Evolutionary conservation across 2,888 invertebrate species (phyloP), one percentile per base, ranked within the genome.

Genomic region (Caprella mutica): DNA sequence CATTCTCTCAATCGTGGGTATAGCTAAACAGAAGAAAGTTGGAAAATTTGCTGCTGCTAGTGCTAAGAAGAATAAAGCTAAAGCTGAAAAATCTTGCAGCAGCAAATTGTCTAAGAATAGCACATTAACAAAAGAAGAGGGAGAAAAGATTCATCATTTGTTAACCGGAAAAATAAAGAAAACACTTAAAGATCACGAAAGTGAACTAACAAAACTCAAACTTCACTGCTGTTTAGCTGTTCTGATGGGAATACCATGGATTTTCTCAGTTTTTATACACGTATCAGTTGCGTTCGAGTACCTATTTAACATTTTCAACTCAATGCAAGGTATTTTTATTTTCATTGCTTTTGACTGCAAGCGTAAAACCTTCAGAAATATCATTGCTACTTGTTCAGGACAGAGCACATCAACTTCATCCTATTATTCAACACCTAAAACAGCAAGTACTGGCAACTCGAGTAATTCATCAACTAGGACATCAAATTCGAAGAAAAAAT

Each of bases 211-310:
- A 23, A 48, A 29, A 17, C 67, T 71, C 26, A 67, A 68, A 27
- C 59, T 73, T 27, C 72, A 73, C 59, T 64, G 70, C 21, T 72
- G 72, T 54, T 63, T 75, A 23, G 72, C 72, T 1, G 65, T 73
- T 0, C 71, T 76, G 1, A 73, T 76, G 73, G 76, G 76, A 0
- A 61, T 75, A 12, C 73, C 75, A 0, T 76, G 76, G 76, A 67
- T 72, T 4, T 70, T 74, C 26, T 75, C 73, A 2, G 72, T 74
- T 60, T 21, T 57, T 3, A 65, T 73, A 3, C 60, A 69, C 1
- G 66, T 69, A 5, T 59, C 59, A 12, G 39, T 59, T 26, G 52
- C 74, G 2, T 74, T 75, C 2, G 69, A 69, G 3, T 76, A 75
- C 64, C 68, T 72, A 2, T 76, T 75, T 67, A 73, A 75, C 5